Evolutionary conservation across 2,888 invertebrate genomes (phyloP), one percentile per base, ranked within the genome.

Genomic region (Cheilosia vulpina): DNA sequence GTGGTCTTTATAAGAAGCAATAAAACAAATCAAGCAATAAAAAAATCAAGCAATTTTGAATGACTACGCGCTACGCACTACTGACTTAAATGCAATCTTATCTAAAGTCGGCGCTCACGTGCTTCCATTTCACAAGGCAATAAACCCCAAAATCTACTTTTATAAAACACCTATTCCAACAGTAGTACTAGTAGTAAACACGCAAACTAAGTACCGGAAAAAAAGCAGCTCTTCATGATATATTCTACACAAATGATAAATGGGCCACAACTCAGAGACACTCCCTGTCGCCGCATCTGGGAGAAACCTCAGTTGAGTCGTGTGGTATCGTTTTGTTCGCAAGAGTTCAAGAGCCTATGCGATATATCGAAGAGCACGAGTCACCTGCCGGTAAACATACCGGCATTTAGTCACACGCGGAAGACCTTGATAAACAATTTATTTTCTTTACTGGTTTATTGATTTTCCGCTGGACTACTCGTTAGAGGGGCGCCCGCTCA

Each of bases 401-500:
- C 83, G 68, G 73, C 78, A 68, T 78, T 72, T 62, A 83, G 72
- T 78, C 82, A 72, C 60, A 69, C 58, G 50, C 63, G 83, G 83
- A 83, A 83, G 73, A 69, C 78, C 83, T 83, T 83, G 78, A 78
- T 62, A 76, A 77, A 82, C 43, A 45, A 71, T n/a, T 21, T 47
- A 82, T 76, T 81, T 41, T 73, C 57, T 38, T n/a, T 47, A 45
- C 62, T 41, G 55, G n/a, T 71, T 52, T 65, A 21, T 63, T 53
- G 52, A 77, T 72, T 47, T 77, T 24, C 19, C n/a, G 34, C 9
- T 53, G 34, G 53, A 66, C 66, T 52, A 57, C 53, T 55, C 7
- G 43, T 21, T 71, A 34, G n/a, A 66, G 60, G 55, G 62, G 72
- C 55, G 68, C 62, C 21, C 68, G 73, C 15, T n/a, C 68, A 41